Conservation (phyloP, 2,797 vertebrate genomes). For the Catostomus latipinnis region DNA sequence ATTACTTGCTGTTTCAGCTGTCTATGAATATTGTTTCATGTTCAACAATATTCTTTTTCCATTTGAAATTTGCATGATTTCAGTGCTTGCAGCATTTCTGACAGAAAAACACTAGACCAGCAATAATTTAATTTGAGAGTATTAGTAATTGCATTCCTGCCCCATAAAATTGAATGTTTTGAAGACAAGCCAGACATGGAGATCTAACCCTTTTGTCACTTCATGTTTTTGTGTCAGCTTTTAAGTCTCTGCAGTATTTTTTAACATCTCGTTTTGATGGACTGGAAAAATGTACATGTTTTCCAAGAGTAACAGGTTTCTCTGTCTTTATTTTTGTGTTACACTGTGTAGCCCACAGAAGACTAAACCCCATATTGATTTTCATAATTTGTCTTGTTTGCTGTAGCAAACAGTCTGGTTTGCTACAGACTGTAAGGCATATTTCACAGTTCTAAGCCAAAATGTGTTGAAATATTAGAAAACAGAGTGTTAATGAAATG, state of each 20-base stretch:
- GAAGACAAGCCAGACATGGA: background rate
- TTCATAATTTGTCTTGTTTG: background rate
- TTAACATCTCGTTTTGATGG: background rate
- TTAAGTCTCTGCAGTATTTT: background rate
- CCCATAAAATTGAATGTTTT: slow-evolving; percentile 17
- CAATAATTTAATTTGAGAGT: too few relatives aligned
- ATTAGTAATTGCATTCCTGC: background rate
- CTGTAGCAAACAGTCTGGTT: background rate
- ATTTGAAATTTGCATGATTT: background rate
- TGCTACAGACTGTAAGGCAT: background rate
- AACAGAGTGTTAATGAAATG: background rate
- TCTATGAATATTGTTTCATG: background rate
- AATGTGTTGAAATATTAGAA: slow-evolving; percentile 1
- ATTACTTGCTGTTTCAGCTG: too few relatives aligned
- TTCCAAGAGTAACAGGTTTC: background rate
- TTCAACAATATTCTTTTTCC: background rate
- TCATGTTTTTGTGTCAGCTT: background rate
- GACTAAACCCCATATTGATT: slow-evolving; percentile 1
- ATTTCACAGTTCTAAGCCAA: slow-evolving; percentile 4
- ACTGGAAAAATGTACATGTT: slow-evolving; percentile 5
- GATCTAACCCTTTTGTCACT: background rate
- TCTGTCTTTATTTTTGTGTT: slow-evolving; percentile 18
- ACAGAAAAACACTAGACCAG: background rate
- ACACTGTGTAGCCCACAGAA: background rate
- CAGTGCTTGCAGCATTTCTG: background rate